A percentile compares a stretch with the other conserved stretches of the same genome.
These are phyloP conservation scores for Pseudonaja textilis DNA, from an alignment of 2,113 vertebrate genomes.

Conservation along the genomic window DNA sequence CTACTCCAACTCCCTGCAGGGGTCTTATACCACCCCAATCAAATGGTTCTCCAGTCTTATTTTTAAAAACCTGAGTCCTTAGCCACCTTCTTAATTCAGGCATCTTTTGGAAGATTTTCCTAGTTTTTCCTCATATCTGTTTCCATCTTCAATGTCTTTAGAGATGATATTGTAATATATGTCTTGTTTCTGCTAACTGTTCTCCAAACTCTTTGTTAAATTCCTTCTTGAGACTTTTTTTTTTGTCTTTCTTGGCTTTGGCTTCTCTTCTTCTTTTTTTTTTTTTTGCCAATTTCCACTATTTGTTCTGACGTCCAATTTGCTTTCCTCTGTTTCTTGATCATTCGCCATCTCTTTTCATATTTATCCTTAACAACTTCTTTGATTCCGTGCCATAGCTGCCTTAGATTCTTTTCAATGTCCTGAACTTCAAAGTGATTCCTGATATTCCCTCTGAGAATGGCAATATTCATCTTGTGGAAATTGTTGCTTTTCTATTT, in stretches of 20 bases:
- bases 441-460: background rate
- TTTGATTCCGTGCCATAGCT: background rate
- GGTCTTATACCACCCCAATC: no score
- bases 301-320: background rate
- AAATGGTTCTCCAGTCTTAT: no score
- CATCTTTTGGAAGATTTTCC: background rate
- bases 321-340: background rate
- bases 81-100: background rate
- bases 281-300: background rate
- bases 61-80: background rate
- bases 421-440: background rate
- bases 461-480: background rate
- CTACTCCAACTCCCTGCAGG: no score
- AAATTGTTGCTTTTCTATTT: background rate
- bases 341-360: background rate
- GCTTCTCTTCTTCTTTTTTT: background rate
- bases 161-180: background rate
- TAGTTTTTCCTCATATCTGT: background rate
- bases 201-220: background rate
- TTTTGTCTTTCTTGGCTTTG: background rate
- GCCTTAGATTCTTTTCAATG: background rate
- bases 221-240: background rate
- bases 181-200: background rate
- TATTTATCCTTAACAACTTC: background rate
- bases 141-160: background rate